Percentiles rank a stretch among this genome's conserved stretches.
phyloP scores from a whole-genome alignment of 1,140 invertebrate species.

The Plectrocnemia conspersa region DNA sequence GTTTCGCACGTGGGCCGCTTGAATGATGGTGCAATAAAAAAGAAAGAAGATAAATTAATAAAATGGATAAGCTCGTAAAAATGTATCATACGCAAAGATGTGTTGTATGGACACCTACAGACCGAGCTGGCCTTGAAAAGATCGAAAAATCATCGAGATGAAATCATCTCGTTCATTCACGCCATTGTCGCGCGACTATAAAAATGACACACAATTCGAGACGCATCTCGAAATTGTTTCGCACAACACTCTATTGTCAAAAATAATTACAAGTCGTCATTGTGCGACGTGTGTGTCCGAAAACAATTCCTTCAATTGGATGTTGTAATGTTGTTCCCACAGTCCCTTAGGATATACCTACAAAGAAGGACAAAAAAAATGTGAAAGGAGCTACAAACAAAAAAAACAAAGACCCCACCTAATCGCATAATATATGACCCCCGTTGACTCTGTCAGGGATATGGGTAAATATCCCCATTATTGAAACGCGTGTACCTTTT shows the following conservation, averaged over 20 bases:
- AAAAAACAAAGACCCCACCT: slow-evolving; percentile 25
- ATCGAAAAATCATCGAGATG: slow-evolving; percentile 18
- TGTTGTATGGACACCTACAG: no score
- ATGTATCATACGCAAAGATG: no score
- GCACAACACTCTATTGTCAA: slow-evolving; percentile 6
- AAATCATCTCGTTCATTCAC: slow-evolving; percentile 13
- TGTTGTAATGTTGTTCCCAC: slow-evolving; percentile 25
- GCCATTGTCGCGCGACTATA: background rate
- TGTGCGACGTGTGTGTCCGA: slow-evolving; percentile 29
- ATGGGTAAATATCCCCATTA: slow-evolving; percentile 22
- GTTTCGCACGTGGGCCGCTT: no score
- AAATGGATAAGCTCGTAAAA: no score
- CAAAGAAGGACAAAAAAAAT: slow-evolving; percentile 21
- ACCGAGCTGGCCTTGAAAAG: slow-evolving; percentile 13
- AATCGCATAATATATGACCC: slow-evolving; percentile 34
- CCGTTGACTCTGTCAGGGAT: slow-evolving; percentile 16
- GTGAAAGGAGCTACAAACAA: slow-evolving; percentile 27
- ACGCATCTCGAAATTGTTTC: slow-evolving; percentile 1
- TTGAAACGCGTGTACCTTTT: no score
- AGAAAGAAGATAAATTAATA: no score
- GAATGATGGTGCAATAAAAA: no score
- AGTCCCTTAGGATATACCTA: slow-evolving; percentile 13
- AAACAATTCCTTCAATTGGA: background rate
- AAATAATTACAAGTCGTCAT: slow-evolving; percentile 28
- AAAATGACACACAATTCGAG: slow-evolving; percentile 14